A percentile compares a stretch with the other conserved stretches of the same genome.
phyloP scores from a whole-genome alignment of 1,140 invertebrate genomes.

The Leptinotarsa texana region DNA sequence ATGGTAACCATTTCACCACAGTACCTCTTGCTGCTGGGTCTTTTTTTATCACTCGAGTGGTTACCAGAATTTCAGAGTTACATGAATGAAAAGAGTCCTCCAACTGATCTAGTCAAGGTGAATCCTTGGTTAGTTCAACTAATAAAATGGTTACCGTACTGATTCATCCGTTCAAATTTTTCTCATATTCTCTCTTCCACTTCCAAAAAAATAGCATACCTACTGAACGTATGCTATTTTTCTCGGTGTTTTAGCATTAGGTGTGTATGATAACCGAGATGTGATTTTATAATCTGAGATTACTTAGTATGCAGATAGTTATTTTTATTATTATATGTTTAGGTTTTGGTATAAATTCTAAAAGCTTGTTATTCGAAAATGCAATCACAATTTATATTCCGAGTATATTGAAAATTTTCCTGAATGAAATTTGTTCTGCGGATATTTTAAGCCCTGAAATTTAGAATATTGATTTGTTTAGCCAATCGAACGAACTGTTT shows the following conservation, averaged over 20 bases:
- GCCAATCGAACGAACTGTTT: slow-evolving; percentile 8
- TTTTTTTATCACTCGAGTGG: too few relatives aligned
- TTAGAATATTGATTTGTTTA: neutral
- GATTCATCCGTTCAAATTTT: too few relatives aligned
- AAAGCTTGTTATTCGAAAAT: slow-evolving; percentile 29
- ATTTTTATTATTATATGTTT: slow-evolving; percentile 29
- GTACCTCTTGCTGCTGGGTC: too few relatives aligned
- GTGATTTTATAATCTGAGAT: slow-evolving; percentile 34
- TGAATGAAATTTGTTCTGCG: slow-evolving; percentile 8
- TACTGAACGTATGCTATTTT: slow-evolving; percentile 7
- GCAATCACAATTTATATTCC: slow-evolving; percentile 7
- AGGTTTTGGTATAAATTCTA: slow-evolving; percentile 33
- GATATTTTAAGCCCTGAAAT: neutral
- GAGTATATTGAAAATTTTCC: neutral
- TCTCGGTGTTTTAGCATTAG: neutral
- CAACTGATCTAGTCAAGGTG: too few relatives aligned
- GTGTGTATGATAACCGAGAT: slow-evolving; percentile 26
- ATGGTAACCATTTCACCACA: too few relatives aligned
- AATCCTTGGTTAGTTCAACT: too few relatives aligned
- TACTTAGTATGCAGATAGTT: slow-evolving; percentile 26
- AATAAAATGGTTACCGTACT: too few relatives aligned
- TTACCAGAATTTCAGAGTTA: too few relatives aligned
- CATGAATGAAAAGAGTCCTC: too few relatives aligned
- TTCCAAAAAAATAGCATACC: slow-evolving; percentile 14
- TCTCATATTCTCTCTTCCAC: neutral